phyloP scores from a whole-genome alignment of 2,888 invertebrate genomes.

The Eupeodes latifasciatus region DNA sequence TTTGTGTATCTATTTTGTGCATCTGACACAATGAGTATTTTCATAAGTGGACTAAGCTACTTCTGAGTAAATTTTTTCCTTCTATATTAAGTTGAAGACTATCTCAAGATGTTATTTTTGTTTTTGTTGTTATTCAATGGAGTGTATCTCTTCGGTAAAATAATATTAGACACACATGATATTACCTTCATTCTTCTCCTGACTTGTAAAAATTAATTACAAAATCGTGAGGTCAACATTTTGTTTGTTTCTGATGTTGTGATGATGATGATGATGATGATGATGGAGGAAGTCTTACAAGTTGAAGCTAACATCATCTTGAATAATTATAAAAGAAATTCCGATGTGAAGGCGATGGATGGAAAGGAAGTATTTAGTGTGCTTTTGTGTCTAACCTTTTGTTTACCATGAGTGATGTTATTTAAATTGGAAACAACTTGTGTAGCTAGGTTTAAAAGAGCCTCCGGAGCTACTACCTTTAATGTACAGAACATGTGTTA shows the following conservation, averaged over 20 bases:
- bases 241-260: constrained; percentile 19
- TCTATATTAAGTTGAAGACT: neutral
- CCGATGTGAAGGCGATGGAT: constrained; percentile 6
- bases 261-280: neutral
- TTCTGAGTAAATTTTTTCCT: neutral
- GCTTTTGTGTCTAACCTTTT: neutral
- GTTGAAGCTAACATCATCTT: constrained; percentile 3
- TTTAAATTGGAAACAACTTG: constrained; percentile 7
- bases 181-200: neutral
- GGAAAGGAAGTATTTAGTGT: constrained; percentile 51
- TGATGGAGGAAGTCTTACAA: neutral
- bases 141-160: neutral
- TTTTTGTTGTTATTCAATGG: neutral
- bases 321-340: neutral
- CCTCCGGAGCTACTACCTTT: neutral
- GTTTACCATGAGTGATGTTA: neutral
- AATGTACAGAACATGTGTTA: neutral
- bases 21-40: neutral
- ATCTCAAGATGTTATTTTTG: neutral
- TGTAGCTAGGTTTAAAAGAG: neutral
- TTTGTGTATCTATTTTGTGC: neutral
- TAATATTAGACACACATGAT: neutral
- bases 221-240: constrained; percentile 68
- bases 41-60: neutral
- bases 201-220: constrained; percentile 63